Conservation (phyloP, 2,797 vertebrate genomes). For the Lutjanus argentimaculatus region DNA sequence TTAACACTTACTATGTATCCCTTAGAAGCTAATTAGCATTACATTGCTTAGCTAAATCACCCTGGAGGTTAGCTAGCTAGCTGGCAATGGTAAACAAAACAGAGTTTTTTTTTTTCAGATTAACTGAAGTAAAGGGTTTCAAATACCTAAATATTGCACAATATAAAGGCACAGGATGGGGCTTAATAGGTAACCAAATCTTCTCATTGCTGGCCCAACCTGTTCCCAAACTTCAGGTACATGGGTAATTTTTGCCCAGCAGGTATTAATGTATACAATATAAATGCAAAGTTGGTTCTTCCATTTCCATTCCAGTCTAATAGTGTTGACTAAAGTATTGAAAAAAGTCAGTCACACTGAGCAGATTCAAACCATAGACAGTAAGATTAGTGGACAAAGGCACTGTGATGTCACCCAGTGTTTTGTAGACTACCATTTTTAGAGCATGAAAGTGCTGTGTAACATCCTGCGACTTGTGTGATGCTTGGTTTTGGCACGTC, state of each 20-base stretch:
- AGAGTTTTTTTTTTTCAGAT: conserved; percentile 4
- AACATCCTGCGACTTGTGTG: too few species aligned
- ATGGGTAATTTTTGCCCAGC: not conserved
- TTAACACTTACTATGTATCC: not conserved
- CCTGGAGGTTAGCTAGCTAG: not conserved
- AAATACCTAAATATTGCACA: not conserved
- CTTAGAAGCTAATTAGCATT: conserved; percentile 1
- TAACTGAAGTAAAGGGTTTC: not conserved
- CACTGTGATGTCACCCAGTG: too few species aligned
- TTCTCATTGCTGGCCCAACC: not conserved
- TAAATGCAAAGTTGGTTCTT: conserved; percentile 9
- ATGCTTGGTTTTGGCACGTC: too few species aligned
- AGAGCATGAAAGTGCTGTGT: too few species aligned
- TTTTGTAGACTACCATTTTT: too few species aligned
- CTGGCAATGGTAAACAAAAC: not conserved
- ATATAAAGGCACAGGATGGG: not conserved
- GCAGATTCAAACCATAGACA: not conserved
- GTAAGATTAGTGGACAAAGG: too few species aligned
- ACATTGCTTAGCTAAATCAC: not conserved
- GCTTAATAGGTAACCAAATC: not conserved
- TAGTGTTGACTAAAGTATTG: conserved; percentile 6
- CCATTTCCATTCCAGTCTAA: not conserved
- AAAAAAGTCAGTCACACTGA: conserved; percentile 8
- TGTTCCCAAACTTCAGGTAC: not conserved
- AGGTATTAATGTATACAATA: not conserved